Percentiles rank a stretch among this genome's conserved stretches.
phyloP scores from a whole-genome alignment of 2,113 vertebrate genomes.

The Coturnix japonica region DNA sequence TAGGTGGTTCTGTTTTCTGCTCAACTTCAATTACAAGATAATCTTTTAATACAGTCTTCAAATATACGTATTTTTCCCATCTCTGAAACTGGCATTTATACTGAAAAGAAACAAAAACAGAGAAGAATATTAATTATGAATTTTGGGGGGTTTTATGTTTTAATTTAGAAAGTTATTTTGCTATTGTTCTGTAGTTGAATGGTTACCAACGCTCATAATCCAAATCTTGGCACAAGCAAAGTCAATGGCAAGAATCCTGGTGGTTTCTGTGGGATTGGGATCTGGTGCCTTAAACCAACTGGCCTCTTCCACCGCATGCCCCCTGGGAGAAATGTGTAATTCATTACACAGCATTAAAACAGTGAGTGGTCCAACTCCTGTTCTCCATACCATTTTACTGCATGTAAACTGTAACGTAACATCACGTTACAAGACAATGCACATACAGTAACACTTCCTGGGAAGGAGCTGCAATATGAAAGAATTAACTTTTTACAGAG shows the following conservation, averaged over 20 bases:
- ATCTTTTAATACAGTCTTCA: background rate
- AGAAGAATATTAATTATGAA: background rate
- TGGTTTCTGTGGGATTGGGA: background rate
- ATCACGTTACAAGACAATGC: background rate
- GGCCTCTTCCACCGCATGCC: background rate
- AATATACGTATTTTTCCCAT: background rate
- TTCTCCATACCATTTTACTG: background rate
- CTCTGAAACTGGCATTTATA: background rate
- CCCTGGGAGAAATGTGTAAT: background rate
- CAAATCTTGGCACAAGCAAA: background rate
- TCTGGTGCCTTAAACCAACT: background rate
- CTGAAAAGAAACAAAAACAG: slow-evolving; percentile 11
- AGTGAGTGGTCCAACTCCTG: background rate
- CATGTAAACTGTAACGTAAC: background rate
- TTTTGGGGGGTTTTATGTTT: fast-evolving
- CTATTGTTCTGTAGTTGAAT: slow-evolving; percentile 13
- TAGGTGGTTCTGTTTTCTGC: background rate
- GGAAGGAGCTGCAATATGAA: background rate
- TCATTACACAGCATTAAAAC: background rate
- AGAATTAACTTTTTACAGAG: background rate
- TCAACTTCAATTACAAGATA: background rate
- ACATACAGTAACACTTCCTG: background rate
- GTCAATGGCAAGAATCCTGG: background rate
- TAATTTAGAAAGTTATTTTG: slow-evolving; percentile 33
- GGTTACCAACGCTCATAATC: background rate